phyloP scores from a whole-genome alignment of 2,888 invertebrate genomes.

The Bruchidius siliquastri region DNA sequence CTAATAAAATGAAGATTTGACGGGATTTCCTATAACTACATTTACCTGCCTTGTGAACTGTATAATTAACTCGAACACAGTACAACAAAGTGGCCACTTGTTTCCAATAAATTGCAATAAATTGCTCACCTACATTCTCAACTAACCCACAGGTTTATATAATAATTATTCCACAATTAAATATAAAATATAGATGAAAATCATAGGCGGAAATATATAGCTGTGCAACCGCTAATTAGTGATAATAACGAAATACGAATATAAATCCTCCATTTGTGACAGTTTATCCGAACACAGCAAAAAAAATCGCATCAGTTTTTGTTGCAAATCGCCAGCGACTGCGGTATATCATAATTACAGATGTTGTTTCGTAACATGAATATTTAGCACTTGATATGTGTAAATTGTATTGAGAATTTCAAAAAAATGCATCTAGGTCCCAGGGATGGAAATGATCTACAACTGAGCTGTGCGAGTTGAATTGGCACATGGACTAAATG shows the following conservation, averaged over 20 bases:
- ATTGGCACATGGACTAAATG: no score
- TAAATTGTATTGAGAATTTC: not conserved
- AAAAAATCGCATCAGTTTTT: not conserved
- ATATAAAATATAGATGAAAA: constrained; percentile 13
- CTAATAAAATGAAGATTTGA: no score
- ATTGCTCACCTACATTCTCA: constrained; percentile 12
- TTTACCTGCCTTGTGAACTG: no score
- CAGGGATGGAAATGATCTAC: no score
- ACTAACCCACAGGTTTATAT: constrained; percentile 9
- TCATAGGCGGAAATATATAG: constrained; percentile 11
- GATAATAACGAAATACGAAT: constrained; percentile 13
- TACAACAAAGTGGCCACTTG: not conserved
- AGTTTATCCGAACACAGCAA: constrained; percentile 2
- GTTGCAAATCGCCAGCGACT: not conserved
- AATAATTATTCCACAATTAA: constrained; percentile 12
- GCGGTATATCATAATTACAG: not conserved
- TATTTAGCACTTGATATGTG: not conserved
- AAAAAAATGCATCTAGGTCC: not conserved
- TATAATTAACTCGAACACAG: no score
- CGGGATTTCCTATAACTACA: no score
- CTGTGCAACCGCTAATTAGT: constrained; percentile 12
- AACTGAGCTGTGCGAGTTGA: no score
- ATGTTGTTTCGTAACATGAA: not conserved
- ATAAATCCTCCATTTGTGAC: constrained; percentile 20
- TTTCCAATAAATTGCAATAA: constrained; percentile 11